phyloP scores from a whole-genome alignment of 2,113 vertebrate species.

The Hippocampus barbouri region DNA sequence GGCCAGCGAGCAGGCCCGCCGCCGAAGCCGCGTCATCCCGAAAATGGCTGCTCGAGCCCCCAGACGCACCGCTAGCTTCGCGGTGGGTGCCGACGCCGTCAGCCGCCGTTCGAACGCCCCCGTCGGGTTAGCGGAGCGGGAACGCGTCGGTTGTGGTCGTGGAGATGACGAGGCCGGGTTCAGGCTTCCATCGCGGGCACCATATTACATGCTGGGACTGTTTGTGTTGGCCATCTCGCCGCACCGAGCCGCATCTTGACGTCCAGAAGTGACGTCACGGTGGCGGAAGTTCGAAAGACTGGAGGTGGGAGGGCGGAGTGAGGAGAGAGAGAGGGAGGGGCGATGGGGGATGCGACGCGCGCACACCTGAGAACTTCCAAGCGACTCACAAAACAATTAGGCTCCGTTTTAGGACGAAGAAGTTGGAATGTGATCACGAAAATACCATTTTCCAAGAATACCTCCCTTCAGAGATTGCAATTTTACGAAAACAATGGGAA shows the following conservation, averaged over 20 bases:
- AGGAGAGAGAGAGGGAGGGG: no score
- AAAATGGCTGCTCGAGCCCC: conserved; percentile 60
- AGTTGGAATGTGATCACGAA: no score
- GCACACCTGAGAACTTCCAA: no score
- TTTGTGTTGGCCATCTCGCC: conserved; percentile 38
- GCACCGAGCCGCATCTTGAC: conserved; percentile 70
- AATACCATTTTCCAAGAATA: no score
- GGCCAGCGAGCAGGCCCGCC: conserved; percentile 62
- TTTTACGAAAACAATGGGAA: no score
- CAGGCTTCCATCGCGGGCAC: conserved; percentile 6
- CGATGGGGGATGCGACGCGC: no score
- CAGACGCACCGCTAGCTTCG: conserved; percentile 35
- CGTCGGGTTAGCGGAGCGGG: neutral
- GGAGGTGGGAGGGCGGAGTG: neutral
- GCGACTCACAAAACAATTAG: no score
- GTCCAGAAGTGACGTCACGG: conserved; percentile 70
- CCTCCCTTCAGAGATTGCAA: no score
- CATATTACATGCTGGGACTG: conserved; percentile 64
- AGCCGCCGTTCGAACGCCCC: neutral
- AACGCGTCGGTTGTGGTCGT: neutral
- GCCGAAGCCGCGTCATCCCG: conserved; percentile 49
- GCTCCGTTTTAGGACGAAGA: no score
- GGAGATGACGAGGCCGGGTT: conserved; percentile 11
- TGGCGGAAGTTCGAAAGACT: conserved; percentile 64
- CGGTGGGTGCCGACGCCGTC: conserved; percentile 2